These are phyloP conservation scores for Rapana venosa DNA, from an alignment of 2,888 invertebrate genomes.

Conservation along the genomic window DNA sequence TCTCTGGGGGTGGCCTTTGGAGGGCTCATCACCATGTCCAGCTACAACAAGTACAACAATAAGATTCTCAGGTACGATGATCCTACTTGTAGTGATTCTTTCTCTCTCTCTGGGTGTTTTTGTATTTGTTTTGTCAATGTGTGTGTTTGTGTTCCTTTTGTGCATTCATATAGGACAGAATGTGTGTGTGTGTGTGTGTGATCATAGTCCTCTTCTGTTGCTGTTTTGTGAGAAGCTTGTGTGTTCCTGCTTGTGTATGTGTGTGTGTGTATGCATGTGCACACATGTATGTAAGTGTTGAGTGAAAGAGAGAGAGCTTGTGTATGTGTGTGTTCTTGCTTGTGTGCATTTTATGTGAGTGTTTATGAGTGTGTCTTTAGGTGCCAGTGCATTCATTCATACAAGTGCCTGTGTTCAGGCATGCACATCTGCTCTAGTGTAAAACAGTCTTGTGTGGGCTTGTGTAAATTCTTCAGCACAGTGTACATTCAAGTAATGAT, in stretches of 20 bases:
- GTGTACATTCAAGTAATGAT: too few species aligned
- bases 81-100: background rate
- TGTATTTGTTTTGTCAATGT: background rate
- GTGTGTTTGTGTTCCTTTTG: background rate
- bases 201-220: too few species aligned
- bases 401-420: too few species aligned
- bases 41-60: conserved; percentile 95
- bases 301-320: too few species aligned
- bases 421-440: too few species aligned
- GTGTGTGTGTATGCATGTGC: background rate
- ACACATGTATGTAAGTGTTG: too few species aligned
- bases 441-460: too few species aligned
- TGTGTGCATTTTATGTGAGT: too few species aligned
- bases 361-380: too few species aligned
- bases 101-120: background rate
- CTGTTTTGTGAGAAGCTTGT: background rate
- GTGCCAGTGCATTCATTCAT: too few species aligned
- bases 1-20: conserved; percentile 96
- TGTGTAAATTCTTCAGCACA: too few species aligned
- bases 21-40: conserved; percentile 89
- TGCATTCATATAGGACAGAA: background rate
- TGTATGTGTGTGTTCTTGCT: too few species aligned
- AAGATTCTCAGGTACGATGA: conserved; percentile 83
- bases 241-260: background rate
- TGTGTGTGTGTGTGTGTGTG: background rate